Percentiles rank a stretch among this genome's conserved stretches.
Evolutionary conservation across 1,140 invertebrate species (phyloP).

Genomic region (Planococcus citri): DNA sequence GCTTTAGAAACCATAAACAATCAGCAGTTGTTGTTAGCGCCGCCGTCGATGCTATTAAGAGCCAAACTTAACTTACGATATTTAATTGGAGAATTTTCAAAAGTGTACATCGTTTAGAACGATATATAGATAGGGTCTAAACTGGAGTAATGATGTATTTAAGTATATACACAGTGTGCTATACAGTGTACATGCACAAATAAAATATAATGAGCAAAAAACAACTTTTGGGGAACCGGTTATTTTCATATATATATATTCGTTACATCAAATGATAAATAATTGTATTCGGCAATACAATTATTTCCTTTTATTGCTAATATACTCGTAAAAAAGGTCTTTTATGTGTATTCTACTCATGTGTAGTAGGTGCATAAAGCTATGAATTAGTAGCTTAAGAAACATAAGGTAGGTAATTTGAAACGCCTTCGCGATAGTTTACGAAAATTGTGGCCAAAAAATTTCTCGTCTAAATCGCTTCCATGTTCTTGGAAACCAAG

Average conservation of each 20-base stretch:
- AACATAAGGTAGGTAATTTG: too few species aligned
- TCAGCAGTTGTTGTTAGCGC: too few species aligned
- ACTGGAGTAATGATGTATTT: neutral
- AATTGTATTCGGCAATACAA: neutral
- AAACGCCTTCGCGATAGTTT: too few species aligned
- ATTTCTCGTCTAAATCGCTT: too few species aligned
- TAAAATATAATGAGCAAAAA: conserved; percentile 1
- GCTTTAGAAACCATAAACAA: neutral
- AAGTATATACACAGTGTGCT: neutral
- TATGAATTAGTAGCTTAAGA: too few species aligned
- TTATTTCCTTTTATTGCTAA: neutral
- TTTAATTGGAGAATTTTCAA: conserved; percentile 3
- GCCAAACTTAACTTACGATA: neutral
- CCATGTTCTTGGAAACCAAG: too few species aligned
- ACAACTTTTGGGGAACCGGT: neutral
- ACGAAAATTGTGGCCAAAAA: too few species aligned
- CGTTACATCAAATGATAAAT: neutral
- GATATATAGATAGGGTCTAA: neutral
- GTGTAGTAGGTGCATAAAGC: too few species aligned
- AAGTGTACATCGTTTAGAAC: neutral
- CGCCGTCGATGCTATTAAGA: too few species aligned
- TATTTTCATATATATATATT: neutral
- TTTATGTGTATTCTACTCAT: too few species aligned
- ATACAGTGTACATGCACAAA: neutral
- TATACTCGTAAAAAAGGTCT: too few species aligned